A percentile compares a stretch with the other conserved stretches of the same genome.
Evolutionary conservation across 2,888 invertebrate species (phyloP).

Genomic region (Steinernema hermaphroditum): DNA sequence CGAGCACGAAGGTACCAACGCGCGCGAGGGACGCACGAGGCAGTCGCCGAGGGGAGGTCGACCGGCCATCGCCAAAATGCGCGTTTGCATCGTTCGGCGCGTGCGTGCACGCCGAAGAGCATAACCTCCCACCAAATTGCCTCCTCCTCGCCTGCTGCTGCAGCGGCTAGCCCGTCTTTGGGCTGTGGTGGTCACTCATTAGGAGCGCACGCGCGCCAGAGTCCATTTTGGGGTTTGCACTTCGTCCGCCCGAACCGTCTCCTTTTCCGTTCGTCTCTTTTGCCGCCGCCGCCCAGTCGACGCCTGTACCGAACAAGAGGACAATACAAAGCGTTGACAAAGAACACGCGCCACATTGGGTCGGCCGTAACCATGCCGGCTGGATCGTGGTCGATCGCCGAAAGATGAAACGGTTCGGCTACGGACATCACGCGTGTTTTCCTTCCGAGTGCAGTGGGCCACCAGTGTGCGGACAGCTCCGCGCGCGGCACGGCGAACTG

Average conservation of each 20-base stretch:
- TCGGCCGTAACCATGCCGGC: no score
- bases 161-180: neutral
- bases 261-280: neutral
- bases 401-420: neutral
- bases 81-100: neutral
- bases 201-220: neutral
- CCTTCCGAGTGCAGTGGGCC: no score
- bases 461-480: no score
- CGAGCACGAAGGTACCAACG: constrained; percentile 14
- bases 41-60: neutral
- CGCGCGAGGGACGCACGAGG: constrained; percentile 11
- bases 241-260: neutral
- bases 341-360: no score
- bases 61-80: neutral
- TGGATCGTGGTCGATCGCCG: neutral
- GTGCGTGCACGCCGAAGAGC: neutral
- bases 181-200: neutral
- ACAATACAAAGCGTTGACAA: neutral
- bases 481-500: no score
- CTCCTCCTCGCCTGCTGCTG: neutral
- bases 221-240: no score
- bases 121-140: neutral
- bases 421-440: neutral
- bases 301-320: neutral
- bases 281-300: no score